phyloP scores from a whole-genome alignment of 2,113 vertebrate species.

The Pachycephala philippinensis region DNA sequence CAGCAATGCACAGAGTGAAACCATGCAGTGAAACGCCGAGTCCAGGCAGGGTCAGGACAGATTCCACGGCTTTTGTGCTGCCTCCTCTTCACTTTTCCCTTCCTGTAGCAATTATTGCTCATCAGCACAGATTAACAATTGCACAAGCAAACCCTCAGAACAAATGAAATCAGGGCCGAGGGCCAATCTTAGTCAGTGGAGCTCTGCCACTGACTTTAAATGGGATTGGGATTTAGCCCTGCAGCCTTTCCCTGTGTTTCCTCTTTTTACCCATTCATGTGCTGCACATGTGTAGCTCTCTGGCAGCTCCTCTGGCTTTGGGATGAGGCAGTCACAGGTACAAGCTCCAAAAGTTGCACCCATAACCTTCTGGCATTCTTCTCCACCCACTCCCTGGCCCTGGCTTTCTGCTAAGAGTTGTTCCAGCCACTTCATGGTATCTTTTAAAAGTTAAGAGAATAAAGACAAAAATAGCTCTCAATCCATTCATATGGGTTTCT shows the following conservation, averaged over 20 bases:
- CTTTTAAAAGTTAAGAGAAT: not conserved
- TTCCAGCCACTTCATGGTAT: not conserved
- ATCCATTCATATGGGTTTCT: not conserved
- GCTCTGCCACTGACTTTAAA: not conserved
- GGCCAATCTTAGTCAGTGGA: not conserved
- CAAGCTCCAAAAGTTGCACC: not conserved
- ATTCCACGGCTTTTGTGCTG: not conserved
- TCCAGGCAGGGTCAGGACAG: not conserved
- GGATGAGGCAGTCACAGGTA: constrained; percentile 8
- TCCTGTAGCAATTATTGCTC: constrained; percentile 34
- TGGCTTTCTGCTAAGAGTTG: not conserved
- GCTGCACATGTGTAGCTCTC: constrained; percentile 2
- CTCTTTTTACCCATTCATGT: constrained; percentile 4
- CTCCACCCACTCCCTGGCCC: not conserved
- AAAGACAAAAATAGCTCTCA: constrained; percentile 18
- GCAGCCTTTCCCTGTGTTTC: constrained; percentile 6
- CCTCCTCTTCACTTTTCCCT: not conserved
- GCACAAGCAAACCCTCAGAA: not conserved
- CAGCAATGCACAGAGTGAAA: not conserved
- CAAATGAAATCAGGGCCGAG: constrained; percentile 24
- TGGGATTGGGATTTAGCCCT: constrained; percentile 33
- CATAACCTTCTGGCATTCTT: not conserved
- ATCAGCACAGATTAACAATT: constrained; percentile 25
- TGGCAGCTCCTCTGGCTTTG: not conserved
- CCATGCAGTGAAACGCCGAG: not conserved